Evolutionary conservation across 2,888 invertebrate genomes (phyloP), one percentile per base, ranked within the genome.

Genomic region (Priocnemis perturbator): DNA sequence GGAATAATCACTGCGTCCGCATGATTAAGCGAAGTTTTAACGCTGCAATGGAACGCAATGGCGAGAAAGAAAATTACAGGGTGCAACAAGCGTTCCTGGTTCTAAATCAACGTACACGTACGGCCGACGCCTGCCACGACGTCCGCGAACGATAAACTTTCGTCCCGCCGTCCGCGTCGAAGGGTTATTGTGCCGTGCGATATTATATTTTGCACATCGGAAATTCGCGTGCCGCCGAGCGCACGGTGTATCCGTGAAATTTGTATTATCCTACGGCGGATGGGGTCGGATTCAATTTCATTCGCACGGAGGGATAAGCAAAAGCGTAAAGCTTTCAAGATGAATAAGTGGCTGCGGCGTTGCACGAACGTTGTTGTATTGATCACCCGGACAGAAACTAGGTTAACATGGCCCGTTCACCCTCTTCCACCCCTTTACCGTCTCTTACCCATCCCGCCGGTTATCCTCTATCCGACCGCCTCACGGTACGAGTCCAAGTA

Each of bases 361-460:
- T 70, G 76, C 81, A 74, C 78, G 77, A 79, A 73, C 77, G 77
- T 73, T 75, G 73, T 82, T 76, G 77, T 83, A 83, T 83, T 73
- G 83, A 83, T 83, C 79, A 79, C 73, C 68, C 58, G 77, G 75
- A 79, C 76, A 78, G 78, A 81, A 83, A 83, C 81, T 83, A 72
- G 83, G 83, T 83, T 83, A 83, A 83, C 82, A 73, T 75, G 73
- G 71, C 74, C 78, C 79, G 71, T 77, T 70, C 76, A 71, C 73
- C 76, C 77, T 64, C 81, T 71, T 59, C 21, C 45, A 21, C 45
- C 44, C 56, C 26, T 57, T 60, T 64, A 26, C 53, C 5, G 47
- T 11, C 37, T 37, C 37, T 37, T 37, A 37, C 37, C 7, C 37
- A 37, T 37, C 37, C 37, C 37, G 37, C 7, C 37, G 37, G 11